Conservation (phyloP, 2,797 vertebrate species). For the Diglossa cyanea region DNA sequence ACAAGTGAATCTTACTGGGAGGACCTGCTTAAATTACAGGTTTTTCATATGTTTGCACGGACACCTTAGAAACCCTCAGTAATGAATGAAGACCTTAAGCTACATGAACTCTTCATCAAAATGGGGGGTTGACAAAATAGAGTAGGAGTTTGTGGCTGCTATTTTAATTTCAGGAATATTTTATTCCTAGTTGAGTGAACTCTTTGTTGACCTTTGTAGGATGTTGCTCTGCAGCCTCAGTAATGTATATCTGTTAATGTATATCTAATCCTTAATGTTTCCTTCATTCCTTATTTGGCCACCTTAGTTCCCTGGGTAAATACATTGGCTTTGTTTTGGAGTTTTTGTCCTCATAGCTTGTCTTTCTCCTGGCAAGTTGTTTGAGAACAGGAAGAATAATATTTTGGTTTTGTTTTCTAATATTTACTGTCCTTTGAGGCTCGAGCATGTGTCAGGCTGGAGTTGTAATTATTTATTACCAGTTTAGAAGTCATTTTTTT, state of each 20-base stretch:
- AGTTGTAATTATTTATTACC: slow-evolving; percentile 56
- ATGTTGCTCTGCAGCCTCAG: background rate
- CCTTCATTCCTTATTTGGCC: background rate
- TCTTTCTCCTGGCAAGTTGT: background rate
- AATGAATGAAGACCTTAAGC: background rate
- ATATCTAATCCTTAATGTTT: slow-evolving; percentile 4
- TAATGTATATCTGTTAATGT: background rate
- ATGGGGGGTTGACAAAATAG: background rate
- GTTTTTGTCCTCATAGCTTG: background rate
- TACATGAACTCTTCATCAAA: background rate
- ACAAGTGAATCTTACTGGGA: background rate
- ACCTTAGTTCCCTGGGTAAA: background rate
- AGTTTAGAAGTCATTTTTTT: slow-evolving; percentile 41
- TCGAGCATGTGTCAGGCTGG: background rate
- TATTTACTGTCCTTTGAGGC: slow-evolving; percentile 27
- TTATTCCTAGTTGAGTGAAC: background rate
- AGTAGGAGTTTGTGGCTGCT: background rate
- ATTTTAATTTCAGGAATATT: background rate
- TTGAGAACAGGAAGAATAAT: slow-evolving; percentile 40
- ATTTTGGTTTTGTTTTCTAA: background rate
- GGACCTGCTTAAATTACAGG: background rate
- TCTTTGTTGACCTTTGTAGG: background rate
- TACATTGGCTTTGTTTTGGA: background rate
- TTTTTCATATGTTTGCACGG: background rate
- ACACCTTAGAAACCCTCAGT: background rate